Percentiles rank a stretch among this genome's conserved stretches.
phyloP scores from a whole-genome alignment of 1,140 invertebrate genomes.

The Hesperophylax magnus region DNA sequence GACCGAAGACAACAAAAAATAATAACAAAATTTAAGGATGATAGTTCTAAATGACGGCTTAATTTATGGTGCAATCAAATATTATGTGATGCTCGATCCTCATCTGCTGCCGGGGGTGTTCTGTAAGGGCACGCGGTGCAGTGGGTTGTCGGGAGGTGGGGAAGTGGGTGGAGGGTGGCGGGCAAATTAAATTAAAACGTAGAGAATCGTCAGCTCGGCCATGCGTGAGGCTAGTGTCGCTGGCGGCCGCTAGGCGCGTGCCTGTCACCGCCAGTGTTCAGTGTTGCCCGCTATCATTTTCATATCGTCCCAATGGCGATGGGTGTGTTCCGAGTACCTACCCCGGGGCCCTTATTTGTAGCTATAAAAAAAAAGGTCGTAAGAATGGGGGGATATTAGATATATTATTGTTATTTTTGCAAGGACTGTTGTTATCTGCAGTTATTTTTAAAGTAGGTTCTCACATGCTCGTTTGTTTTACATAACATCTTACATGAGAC shows the following conservation, averaged over 20 bases:
- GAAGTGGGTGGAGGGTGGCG: not conserved
- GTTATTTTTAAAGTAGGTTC: no score
- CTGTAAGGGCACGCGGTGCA: not conserved
- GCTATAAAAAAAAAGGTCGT: no score
- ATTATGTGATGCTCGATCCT: not conserved
- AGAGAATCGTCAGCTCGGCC: constrained; percentile 53
- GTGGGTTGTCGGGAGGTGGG: not conserved
- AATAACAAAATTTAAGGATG: no score
- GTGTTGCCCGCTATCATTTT: constrained; percentile 40
- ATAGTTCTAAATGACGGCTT: no score
- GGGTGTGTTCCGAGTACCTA: not conserved
- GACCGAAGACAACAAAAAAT: no score
- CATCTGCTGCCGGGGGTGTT: not conserved
- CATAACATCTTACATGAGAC: no score
- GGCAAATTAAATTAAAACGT: constrained; percentile 55
- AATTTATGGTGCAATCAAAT: not conserved
- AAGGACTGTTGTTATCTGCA: no score
- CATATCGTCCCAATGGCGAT: constrained; percentile 8
- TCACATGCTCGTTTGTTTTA: no score
- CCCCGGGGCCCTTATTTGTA: not conserved
- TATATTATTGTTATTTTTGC: no score
- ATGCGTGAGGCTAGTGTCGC: constrained; percentile 46
- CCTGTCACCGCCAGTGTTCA: constrained; percentile 42
- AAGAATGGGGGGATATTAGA: no score
- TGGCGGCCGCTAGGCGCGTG: constrained; percentile 35